These are phyloP conservation scores for Lamellibrachia satsuma DNA, from an alignment of 2,888 invertebrate species.

Conservation along the genomic window DNA sequence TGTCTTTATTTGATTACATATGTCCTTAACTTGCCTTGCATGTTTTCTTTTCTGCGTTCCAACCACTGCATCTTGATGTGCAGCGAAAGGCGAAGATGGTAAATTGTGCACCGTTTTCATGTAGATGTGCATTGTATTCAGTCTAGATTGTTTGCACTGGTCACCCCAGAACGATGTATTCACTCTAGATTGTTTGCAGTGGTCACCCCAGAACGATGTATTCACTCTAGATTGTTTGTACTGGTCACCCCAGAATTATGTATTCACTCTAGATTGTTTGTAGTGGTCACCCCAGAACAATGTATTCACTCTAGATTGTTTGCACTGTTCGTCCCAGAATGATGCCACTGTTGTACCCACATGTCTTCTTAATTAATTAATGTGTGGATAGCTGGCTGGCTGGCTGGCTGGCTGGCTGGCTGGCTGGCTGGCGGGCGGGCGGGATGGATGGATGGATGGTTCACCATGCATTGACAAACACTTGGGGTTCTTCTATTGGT, in stretches of 20 bases:
- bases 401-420: too few species aligned
- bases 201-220: too few species aligned
- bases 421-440: too few species aligned
- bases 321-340: too few species aligned
- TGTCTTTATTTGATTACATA: background rate
- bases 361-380: background rate
- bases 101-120: constrained; percentile 14
- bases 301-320: too few species aligned
- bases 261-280: too few species aligned
- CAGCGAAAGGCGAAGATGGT: constrained; percentile 39
- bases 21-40: background rate
- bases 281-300: too few species aligned
- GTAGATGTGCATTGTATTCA: background rate
- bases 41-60: constrained; percentile 6
- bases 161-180: background rate
- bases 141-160: background rate
- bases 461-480: background rate
- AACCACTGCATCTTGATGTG: background rate
- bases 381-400: background rate
- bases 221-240: too few species aligned
- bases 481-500: background rate
- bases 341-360: too few species aligned
- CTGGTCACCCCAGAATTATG: too few species aligned
- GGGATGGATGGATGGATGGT: background rate
- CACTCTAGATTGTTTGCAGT: background rate